Percentiles rank a stretch among this genome's conserved stretches.
phyloP scores from a whole-genome alignment of 2,797 vertebrate species.

The Falco novaeseelandiae region DNA sequence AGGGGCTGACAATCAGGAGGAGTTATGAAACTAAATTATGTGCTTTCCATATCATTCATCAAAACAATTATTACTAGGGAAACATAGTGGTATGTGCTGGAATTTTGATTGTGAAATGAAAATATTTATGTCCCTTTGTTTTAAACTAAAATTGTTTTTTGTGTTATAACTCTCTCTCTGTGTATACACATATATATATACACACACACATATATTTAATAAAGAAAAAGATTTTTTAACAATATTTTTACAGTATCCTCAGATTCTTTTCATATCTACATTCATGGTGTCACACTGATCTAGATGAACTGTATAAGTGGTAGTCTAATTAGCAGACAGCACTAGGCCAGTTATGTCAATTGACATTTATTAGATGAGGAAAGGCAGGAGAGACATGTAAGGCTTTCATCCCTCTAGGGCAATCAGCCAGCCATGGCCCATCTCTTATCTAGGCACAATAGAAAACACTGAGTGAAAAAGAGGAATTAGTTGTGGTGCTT shows the following conservation, averaged over 20 bases:
- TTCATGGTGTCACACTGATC: not conserved
- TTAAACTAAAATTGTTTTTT: not conserved
- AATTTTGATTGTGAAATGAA: not conserved
- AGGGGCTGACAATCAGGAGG: not conserved
- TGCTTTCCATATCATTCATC: not conserved
- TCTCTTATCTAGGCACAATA: not conserved
- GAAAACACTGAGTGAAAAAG: not conserved
- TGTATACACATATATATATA: accelerated
- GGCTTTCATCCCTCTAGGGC: not conserved
- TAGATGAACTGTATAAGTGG: not conserved
- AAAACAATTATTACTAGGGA: not conserved
- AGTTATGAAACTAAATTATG: not conserved
- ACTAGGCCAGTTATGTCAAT: not conserved
- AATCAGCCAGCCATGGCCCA: not conserved
- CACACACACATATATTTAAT: not conserved
- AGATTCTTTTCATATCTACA: not conserved
- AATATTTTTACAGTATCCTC: not conserved
- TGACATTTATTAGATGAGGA: slow-evolving; percentile 17
- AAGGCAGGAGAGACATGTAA: not conserved
- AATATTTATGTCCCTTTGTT: not conserved
- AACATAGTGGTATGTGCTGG: not conserved
- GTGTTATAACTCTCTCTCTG: not conserved
- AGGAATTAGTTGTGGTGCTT: not conserved
- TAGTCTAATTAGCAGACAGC: slow-evolving; percentile 31
- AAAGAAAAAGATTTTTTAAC: not conserved